Base-by-base conservation (phyloP, 2,888 invertebrate species). In the Laothoe populi region DNA sequence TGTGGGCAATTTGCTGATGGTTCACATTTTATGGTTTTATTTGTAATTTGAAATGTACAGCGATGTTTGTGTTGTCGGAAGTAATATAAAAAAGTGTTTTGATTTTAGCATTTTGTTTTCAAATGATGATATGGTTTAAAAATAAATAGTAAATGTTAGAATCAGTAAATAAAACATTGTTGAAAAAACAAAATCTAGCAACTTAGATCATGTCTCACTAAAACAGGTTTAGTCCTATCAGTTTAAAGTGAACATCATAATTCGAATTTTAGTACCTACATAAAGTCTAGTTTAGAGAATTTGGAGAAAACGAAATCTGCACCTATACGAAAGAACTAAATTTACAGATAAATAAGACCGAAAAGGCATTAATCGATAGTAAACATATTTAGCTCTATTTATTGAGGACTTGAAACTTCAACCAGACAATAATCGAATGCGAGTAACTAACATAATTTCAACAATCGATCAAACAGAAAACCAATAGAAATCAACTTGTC, bases 1-100 rank as follows among this genome's bases (percentile, higher is more conserved):
- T 91, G 90, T 88, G 86, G 87, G 84, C 81, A 88, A 90, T 90
- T 87, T 86, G 83, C 86, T 88, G 87, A 88, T 88, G 86, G 83
- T 82, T 79, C 67, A 78, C 77, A 80, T 84, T 83, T 79, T 79
- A 82, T 76, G 71, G 72, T 75, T 79, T 48, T 57, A 57, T 40
- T 53, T 53, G 53, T 48, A 48, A 48, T 48, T 48, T n/a, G 5
- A 53, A 53, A 58, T 53, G 35, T 53, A 53, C 35, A 53, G 31
- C 16, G 35, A 2, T 31, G 31, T 35, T 35, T 11, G 16, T 35
- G 53, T 53, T 24, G 48, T 44, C 21, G n/a, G 38, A 59, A 44
- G 59, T 62, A 63, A 64, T n/a, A 44, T 48, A 26, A 48, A 48
- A 26, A 26, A 24, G 26, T 48, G 26, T 48, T 48, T 48, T 26